Evolutionary conservation across 2,888 invertebrate species (phyloP).

Genomic region (Bellardia bayeri): DNA sequence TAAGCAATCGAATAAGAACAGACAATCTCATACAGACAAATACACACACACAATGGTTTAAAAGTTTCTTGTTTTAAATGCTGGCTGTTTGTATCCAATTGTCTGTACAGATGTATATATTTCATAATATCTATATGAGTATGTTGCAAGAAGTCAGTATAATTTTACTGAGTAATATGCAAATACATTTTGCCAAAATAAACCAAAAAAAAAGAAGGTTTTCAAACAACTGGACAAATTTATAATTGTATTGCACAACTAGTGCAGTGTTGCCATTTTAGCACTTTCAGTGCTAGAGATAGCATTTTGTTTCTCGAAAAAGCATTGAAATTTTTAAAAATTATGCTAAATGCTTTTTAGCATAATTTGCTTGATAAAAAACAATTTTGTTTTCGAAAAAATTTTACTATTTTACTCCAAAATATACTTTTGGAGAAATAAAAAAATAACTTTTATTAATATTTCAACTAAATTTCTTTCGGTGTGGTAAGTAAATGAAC

Average conservation of each 20-base stretch:
- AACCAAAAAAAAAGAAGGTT: constrained; percentile 77
- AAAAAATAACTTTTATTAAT: no score
- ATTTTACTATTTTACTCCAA: no score
- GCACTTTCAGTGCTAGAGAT: no score
- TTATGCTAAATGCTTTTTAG: no score
- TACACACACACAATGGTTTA: constrained; percentile 32
- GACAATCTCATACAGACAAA: constrained; percentile 40
- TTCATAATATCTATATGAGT: constrained; percentile 11
- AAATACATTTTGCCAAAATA: constrained; percentile 76
- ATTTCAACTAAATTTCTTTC: no score
- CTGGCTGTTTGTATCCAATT: not conserved
- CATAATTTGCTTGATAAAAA: no score
- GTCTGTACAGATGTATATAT: not conserved
- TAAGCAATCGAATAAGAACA: constrained; percentile 74
- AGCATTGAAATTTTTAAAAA: no score
- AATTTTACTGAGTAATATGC: constrained; percentile 72
- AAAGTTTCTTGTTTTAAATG: constrained; percentile 55
- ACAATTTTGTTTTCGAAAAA: no score
- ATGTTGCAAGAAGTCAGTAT: constrained; percentile 66
- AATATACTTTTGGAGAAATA: no score
- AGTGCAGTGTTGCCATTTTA: no score
- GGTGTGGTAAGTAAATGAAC: no score
- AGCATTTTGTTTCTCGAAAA: no score
- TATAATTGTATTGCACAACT: constrained; percentile 79
- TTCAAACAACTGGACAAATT: constrained; percentile 78